Base-by-base conservation (phyloP, 2,888 invertebrate species). In the Harpalus rubripes region DNA sequence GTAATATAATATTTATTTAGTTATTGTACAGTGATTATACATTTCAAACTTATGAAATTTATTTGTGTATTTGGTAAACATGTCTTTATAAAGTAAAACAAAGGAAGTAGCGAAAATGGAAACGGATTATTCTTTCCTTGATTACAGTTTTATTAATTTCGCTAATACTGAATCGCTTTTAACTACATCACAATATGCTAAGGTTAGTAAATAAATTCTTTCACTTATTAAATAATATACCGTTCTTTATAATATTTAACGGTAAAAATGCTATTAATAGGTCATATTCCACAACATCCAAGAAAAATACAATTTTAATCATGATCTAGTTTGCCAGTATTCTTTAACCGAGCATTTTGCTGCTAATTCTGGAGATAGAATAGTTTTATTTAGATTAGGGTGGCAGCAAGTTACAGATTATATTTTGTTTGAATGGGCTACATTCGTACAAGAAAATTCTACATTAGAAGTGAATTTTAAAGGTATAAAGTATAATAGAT, bases 301-400 rank as follows among this genome's bases (percentile, higher is more conserved):
- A 63, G 89, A 89, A 85, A 88, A 89, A 78, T 90, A 90, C 86
- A 87, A 88, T 6, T 88, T 87, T 74, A 88, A 89, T 76, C 88
- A 89, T 85, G 88, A 90, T 87, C 87, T 91, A 26, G 85, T 86
- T 58, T 90, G 89, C 85, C 88, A 86, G 85, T 90, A 88, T 86
- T 85, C 85, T 7, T 15, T 79, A 16, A 87, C 86, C 61, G 88
- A 88, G 41, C 88, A 89, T 82, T 90, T 90, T 83, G 87, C 87
- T 39, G 88, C 89, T 16, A 88, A 90, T 84, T 90, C 90, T 85
- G 90, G 90, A 3, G 91, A 91, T 86, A 87, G 90, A 76, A 87
- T 91, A 56, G 90, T 90, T 32, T 89, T 91, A 63, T 90, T 90
- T 87, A 90, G 90, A 86, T 85, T 90, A n/a, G 91, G 91, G 4